Percentiles rank a stretch among this genome's conserved stretches.
Evolutionary conservation across 30 jellyfish, hydroid and myxozoan genomes (phyloP).

Genomic region (Pelagia noctiluca): DNA sequence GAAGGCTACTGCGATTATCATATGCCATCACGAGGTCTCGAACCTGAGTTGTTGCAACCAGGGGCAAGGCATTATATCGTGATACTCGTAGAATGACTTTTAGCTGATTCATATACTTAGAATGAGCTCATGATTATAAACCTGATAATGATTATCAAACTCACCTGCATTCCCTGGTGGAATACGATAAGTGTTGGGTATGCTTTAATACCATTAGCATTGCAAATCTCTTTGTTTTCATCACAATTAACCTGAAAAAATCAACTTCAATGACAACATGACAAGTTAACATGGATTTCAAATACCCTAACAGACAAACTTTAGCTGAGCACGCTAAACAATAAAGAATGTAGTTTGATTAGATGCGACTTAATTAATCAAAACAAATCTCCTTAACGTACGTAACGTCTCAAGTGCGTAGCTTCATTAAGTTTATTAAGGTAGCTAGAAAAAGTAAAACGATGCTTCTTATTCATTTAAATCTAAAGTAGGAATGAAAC

Average conservation of each 20-base stretch:
- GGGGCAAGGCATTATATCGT: neutral
- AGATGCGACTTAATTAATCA: neutral
- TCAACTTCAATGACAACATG: neutral
- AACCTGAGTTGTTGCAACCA: neutral
- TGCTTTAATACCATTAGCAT: conserved; percentile 56
- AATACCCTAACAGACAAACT: neutral
- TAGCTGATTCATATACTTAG: neutral
- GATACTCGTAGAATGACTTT: neutral
- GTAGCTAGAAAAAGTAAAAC: too few relatives aligned
- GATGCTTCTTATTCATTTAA: too few relatives aligned
- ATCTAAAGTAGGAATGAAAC: too few relatives aligned
- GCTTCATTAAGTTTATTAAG: neutral
- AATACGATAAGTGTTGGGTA: conserved; percentile 72
- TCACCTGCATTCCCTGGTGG: conserved; percentile 70
- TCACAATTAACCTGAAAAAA: conserved; percentile 81
- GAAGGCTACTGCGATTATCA: neutral
- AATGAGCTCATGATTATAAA: neutral
- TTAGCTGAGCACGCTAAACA: neutral
- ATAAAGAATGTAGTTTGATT: neutral
- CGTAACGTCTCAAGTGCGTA: neutral
- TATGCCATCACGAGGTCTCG: neutral
- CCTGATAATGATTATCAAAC: neutral
- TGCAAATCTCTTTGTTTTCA: conserved; percentile 64
- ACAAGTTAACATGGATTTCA: neutral
- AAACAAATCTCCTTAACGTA: neutral